These are phyloP conservation scores for Epizoanthus fatuus DNA, from an alignment of 92 coral and sea anemone genomes.

Conservation along the genomic window DNA sequence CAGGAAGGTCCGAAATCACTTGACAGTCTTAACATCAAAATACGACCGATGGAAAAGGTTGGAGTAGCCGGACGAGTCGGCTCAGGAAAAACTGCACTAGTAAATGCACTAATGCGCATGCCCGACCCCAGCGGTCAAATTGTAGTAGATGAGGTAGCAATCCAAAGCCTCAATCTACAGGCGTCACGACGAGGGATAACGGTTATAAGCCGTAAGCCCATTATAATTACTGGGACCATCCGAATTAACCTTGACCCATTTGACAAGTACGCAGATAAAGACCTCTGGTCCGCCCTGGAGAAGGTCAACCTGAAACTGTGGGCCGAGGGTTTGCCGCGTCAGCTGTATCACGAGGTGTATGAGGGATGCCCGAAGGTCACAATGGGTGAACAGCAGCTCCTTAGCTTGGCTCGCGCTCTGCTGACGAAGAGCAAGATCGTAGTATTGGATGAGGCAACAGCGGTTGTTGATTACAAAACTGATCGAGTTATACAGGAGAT, in stretches of 20 bases:
- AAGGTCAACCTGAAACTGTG: conserved; percentile 79
- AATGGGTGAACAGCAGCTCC: conserved; percentile 74
- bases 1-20: conserved; percentile 68
- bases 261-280: conserved; percentile 73
- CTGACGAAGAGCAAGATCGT: conserved; percentile 74
- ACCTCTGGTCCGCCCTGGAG: conserved; percentile 86
- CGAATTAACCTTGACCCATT: conserved; percentile 88
- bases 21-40: conserved; percentile 70
- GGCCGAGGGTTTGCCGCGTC: conserved; percentile 85
- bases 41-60: conserved; percentile 83
- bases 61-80: conserved; percentile 93
- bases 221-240: conserved; percentile 78
- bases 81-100: conserved; percentile 85
- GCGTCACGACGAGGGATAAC: conserved; percentile 84
- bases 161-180: conserved; percentile 77
- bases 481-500: conserved; percentile 90
- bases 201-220: conserved; percentile 78
- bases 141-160: conserved; percentile 75
- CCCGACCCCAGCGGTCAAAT: conserved; percentile 82
- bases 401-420: conserved; percentile 83
- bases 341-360: conserved; percentile 84
- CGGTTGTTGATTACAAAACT: conserved; percentile 89
- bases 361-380: conserved; percentile 72
- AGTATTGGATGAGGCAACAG: conserved; percentile 86
- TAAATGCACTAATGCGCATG: conserved; percentile 86